Percentiles rank a stretch among this genome's conserved stretches.
Conservation (phyloP, 2,888 invertebrate species). For the Pocota personata region DNA sequence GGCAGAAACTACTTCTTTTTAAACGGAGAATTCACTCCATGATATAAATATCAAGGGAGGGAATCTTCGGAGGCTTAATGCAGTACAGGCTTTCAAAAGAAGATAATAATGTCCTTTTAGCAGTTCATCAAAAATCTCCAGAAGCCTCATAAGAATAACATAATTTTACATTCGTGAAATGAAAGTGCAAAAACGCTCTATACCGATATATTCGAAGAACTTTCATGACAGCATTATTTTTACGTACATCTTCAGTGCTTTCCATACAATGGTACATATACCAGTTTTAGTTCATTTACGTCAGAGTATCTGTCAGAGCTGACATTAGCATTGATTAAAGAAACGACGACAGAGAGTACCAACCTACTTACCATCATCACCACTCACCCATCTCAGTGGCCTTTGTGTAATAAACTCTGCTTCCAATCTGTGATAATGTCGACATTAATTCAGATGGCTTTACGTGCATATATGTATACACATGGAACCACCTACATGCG, state of each 20-base stretch:
- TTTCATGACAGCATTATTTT: not conserved
- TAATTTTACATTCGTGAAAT: no score
- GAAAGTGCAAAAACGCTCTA: no score
- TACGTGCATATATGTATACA: not conserved
- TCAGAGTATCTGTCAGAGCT: conserved; percentile 4
- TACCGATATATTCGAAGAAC: not conserved
- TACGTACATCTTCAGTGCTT: not conserved
- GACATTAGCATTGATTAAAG: conserved; percentile 62
- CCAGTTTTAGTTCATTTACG: not conserved
- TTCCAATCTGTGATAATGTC: conserved; percentile 70
- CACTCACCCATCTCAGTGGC: conserved; percentile 1
- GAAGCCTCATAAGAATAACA: no score
- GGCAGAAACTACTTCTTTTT: no score
- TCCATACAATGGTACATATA: not conserved
- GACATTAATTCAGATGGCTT: conserved; percentile 61
- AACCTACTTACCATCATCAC: not conserved
- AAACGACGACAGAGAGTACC: conserved; percentile 15
- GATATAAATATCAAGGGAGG: no score
- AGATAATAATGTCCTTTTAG: no score
- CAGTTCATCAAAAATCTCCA: no score
- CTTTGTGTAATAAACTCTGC: conserved; percentile 61
- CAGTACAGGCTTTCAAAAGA: no score
- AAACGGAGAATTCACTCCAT: no score
- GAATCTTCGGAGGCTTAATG: no score
- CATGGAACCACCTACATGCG: not conserved